phyloP scores from a whole-genome alignment of 1,140 invertebrate genomes.

The Mesaphorura yosii region DNA sequence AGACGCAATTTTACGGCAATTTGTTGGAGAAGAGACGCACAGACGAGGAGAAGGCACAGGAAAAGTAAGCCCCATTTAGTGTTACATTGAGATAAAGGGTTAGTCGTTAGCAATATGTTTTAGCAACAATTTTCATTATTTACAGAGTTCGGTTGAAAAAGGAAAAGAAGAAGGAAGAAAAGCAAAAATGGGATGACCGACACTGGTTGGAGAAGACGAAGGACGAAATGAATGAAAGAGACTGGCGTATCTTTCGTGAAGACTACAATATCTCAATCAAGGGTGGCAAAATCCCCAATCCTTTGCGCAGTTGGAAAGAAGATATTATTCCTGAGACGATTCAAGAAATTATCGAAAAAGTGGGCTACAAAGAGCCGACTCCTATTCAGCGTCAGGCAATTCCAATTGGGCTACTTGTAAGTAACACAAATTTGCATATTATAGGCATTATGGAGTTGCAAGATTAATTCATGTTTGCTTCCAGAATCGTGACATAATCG shows the following conservation, averaged over 20 bases:
- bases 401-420: constrained; percentile 76
- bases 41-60: constrained; percentile 94
- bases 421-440: background rate
- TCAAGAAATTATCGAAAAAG: constrained; percentile 85
- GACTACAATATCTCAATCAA: constrained; percentile 99
- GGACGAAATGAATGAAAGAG: constrained; percentile 95
- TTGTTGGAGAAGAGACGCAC: constrained; percentile 88
- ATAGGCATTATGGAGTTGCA: background rate
- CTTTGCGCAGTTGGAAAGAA: constrained; percentile 90
- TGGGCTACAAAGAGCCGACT: constrained; percentile 96
- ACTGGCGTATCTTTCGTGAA: constrained; percentile 99
- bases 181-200: constrained; percentile 96
- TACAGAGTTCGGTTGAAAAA: constrained; percentile 73
- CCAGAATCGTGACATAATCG: constrained; percentile 97
- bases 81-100: constrained; percentile 11
- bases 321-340: constrained; percentile 82
- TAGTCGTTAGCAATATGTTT: background rate
- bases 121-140: no score
- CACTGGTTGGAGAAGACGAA: constrained; percentile 95
- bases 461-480: constrained; percentile 14
- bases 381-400: constrained; percentile 99
- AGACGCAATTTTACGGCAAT: constrained; percentile 96
- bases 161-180: constrained; percentile 89
- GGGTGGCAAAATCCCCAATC: constrained; percentile 92
- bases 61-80: constrained; percentile 50